Evolutionary conservation across 2,888 invertebrate genomes (phyloP), one percentile per base, ranked within the genome.

Genomic region (Aethes cnicana): DNA sequence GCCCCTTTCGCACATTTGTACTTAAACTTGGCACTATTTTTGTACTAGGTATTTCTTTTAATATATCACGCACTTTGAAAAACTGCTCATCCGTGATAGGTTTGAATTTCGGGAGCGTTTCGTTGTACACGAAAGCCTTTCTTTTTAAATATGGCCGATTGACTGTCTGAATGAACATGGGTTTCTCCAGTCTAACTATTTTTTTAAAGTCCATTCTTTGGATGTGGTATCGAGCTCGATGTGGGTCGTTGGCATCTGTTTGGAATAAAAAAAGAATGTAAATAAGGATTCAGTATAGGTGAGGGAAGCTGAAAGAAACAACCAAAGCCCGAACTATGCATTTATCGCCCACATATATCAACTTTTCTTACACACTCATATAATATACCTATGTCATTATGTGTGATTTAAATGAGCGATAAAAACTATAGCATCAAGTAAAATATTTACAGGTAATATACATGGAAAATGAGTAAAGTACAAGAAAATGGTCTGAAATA

Each of bases 191-290:
- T 52, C 64, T 55, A 74, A 64, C 30, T 55, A 55, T 47, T 56
- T 63, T 69, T 67, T 66, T 68, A 64, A 58, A 47, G 47, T 68
- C 72, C 64, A 56, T 69, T 63, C 63, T 59, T 60, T 60, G 63
- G 56, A 53, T 55, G 50, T 65, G 69, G 66, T 66, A 64, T 61
- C 52, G 84, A 86, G 86, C 86, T 81, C 83, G 87, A 77, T 79
- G 84, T 82, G 72, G 81, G 62, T 75, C 85, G 81, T 74, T 83
- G 85, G 81, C 87, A 88, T 87, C 88, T 89, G 88, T 84, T 68
- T 57, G 68, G 67, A 69, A 61, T 62, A 64, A 66, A 78, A 78
- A 78, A 76, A 69, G 71, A 59, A 68, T 35, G 17, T 53, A 65
- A 72, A 63, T 66, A 62, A 60, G 60, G 56, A 56, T 57, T 59